A percentile compares a stretch with the other conserved stretches of the same genome.
These are phyloP conservation scores for Eubasilissa splendida DNA, from an alignment of 2,888 invertebrate genomes.

Conservation along the genomic window DNA sequence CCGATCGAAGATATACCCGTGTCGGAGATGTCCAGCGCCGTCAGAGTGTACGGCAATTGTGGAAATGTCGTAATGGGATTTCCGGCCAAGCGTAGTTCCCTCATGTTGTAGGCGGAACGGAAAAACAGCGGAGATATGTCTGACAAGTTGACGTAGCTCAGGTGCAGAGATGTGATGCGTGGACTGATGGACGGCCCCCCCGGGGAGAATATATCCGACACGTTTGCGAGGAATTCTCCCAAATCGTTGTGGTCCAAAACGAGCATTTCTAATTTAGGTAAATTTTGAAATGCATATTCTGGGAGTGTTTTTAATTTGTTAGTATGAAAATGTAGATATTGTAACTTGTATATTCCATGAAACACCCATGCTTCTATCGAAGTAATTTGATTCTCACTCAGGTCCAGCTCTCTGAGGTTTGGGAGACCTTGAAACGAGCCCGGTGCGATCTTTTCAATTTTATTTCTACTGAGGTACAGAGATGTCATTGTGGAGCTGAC, in stretches of 20 bases:
- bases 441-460: conserved; percentile 62
- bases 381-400: conserved; percentile 66
- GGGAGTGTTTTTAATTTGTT: conserved; percentile 67
- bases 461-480: conserved; percentile 64
- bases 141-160: conserved; percentile 64
- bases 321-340: conserved; percentile 67
- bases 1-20: conserved; percentile 72
- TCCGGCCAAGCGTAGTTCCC: conserved; percentile 68
- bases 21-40: conserved; percentile 76
- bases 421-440: conserved; percentile 64
- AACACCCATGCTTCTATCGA: conserved; percentile 66
- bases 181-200: conserved; percentile 66
- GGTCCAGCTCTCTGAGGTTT: conserved; percentile 65
- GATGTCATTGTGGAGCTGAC: conserved; percentile 60
- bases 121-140: conserved; percentile 67
- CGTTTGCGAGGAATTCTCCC: conserved; percentile 63
- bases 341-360: conserved; percentile 64
- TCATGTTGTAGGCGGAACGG: conserved; percentile 67
- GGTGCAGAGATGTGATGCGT: conserved; percentile 64
- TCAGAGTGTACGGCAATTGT: conserved; percentile 71
- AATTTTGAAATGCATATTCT: conserved; percentile 65
- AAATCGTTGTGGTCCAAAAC: conserved; percentile 68
- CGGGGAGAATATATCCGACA: conserved; percentile 65
- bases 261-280: conserved; percentile 66
- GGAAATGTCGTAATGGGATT: conserved; percentile 74